These are phyloP conservation scores for Emydocephalus ijimae DNA, from an alignment of 2,113 vertebrate genomes.

Conservation along the genomic window DNA sequence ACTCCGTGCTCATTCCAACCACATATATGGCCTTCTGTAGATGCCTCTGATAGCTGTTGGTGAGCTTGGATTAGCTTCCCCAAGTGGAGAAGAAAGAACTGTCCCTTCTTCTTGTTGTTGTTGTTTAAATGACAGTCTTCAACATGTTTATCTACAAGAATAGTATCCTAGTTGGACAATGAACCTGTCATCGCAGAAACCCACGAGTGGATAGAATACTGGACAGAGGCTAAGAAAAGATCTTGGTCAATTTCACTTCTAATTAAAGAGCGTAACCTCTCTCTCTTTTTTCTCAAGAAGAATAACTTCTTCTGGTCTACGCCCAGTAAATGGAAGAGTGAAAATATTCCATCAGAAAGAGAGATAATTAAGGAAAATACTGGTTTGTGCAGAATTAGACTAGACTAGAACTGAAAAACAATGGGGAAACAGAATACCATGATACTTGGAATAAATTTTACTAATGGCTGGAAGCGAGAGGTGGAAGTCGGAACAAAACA, in stretches of 20 bases:
- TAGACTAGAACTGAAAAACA: too few relatives aligned
- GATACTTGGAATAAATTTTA: too few relatives aligned
- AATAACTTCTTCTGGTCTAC: neutral
- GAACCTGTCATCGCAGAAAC: neutral
- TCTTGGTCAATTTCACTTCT: neutral
- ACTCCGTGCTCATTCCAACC: neutral
- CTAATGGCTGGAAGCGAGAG: too few relatives aligned
- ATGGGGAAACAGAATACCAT: too few relatives aligned
- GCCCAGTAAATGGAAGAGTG: too few relatives aligned
- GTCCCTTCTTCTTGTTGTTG: neutral
- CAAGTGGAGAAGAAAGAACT: neutral
- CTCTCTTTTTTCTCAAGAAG: neutral
- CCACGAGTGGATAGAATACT: neutral
- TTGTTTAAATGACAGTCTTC: neutral
- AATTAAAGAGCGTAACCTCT: neutral
- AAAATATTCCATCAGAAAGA: too few relatives aligned
- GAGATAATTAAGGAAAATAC: too few relatives aligned
- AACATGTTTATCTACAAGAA: neutral
- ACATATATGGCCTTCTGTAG: neutral
- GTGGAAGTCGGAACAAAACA: too few relatives aligned
- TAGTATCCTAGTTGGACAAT: neutral
- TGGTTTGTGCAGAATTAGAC: too few relatives aligned
- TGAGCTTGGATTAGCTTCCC: slow-evolving; percentile 8
- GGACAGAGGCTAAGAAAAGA: neutral
- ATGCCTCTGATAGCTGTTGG: neutral